Evolutionary conservation across 2,113 vertebrate species (phyloP).

Genomic region (Boulengeromyrus knoepffleri): DNA sequence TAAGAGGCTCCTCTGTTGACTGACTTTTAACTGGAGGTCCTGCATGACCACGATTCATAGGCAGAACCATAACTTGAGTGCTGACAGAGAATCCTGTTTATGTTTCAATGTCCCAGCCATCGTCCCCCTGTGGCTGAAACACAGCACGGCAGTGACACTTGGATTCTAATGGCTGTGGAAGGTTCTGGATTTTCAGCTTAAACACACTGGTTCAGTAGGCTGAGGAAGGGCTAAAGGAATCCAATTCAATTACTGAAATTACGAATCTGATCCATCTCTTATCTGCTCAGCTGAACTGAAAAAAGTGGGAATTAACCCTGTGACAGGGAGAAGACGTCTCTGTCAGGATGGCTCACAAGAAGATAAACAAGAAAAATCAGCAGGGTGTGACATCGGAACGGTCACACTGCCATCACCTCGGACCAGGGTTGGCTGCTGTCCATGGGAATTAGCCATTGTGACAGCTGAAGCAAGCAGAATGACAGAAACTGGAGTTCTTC

Average conservation of each 20-base stretch:
- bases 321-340: background rate
- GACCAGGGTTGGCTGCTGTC: background rate
- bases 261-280: background rate
- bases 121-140: background rate
- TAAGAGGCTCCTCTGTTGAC: background rate
- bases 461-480: background rate
- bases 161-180: background rate
- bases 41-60: background rate
- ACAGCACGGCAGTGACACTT: background rate
- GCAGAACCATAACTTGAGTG: background rate
- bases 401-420: background rate
- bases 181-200: background rate
- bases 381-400: background rate
- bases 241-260: background rate
- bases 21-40: background rate
- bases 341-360: background rate
- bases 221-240: background rate
- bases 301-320: background rate
- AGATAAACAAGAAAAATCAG: background rate
- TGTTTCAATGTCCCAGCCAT: background rate
- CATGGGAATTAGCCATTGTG: background rate
- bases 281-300: slow-evolving; percentile 1
- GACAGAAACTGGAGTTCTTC: background rate
- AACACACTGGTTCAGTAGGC: background rate
- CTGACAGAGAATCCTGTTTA: background rate